Percentiles rank a stretch among this genome's conserved stretches.
phyloP scores from a whole-genome alignment of 2,888 invertebrate species.

The Andrena minutula region DNA sequence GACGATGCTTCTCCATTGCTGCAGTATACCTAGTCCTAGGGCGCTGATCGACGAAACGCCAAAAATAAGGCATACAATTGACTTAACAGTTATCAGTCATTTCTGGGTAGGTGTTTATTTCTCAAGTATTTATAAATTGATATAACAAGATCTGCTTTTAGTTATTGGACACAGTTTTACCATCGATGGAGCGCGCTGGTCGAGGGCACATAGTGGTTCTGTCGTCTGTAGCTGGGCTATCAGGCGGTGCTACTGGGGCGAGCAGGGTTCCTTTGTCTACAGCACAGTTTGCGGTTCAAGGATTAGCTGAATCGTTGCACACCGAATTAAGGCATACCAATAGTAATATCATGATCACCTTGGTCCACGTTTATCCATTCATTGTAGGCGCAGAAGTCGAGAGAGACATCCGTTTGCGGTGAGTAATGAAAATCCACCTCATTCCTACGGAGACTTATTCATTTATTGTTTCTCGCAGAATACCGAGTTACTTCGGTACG shows the following conservation, averaged over 20 bases:
- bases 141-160: constrained; percentile 70
- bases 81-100: constrained; percentile 88
- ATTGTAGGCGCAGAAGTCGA: constrained; percentile 86
- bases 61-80: constrained; percentile 86
- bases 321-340: constrained; percentile 88
- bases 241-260: constrained; percentile 86
- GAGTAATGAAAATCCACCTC: constrained; percentile 27
- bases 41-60: constrained; percentile 86
- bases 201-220: constrained; percentile 88
- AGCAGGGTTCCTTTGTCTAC: constrained; percentile 87
- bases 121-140: neutral
- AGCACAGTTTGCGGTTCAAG: constrained; percentile 89
- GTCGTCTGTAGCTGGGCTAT: constrained; percentile 88
- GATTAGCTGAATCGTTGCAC: constrained; percentile 88
- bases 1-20: constrained; percentile 88
- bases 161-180: constrained; percentile 88
- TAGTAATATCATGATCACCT: constrained; percentile 87
- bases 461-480: constrained; percentile 82
- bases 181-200: constrained; percentile 87
- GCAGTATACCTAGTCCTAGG: constrained; percentile 88
- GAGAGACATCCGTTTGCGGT: constrained; percentile 87
- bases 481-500: constrained; percentile 89
- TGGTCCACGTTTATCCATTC: constrained; percentile 88
- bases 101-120: constrained; percentile 86
- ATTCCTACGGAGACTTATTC: neutral